phyloP scores from a whole-genome alignment of 2,888 invertebrate genomes.

The Cylloceria caligata region DNA sequence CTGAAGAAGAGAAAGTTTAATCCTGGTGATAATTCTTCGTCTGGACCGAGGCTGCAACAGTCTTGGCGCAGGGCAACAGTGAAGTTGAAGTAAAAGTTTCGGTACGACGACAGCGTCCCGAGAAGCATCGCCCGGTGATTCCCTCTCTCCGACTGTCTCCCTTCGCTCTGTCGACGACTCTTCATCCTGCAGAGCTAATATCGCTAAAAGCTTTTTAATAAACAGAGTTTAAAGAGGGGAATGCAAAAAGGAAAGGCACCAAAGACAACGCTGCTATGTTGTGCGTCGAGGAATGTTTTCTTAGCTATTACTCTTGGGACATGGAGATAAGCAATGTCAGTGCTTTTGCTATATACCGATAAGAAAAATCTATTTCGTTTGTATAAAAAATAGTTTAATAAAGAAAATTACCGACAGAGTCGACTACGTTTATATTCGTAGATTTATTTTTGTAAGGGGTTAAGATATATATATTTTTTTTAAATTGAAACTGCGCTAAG shows the following conservation, averaged over 20 bases:
- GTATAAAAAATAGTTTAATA: neutral
- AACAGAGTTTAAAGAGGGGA: slow-evolving; percentile 69
- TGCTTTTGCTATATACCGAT: neutral
- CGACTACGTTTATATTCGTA: too few relatives aligned
- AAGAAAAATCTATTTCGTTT: neutral
- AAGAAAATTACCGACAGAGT: neutral
- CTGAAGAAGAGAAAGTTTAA: slow-evolving; percentile 38
- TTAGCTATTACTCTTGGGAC: neutral
- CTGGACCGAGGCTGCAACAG: neutral
- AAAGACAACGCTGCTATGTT: slow-evolving; percentile 1
- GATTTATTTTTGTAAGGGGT: neutral
- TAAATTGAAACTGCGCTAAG: too few relatives aligned
- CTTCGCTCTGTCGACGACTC: slow-evolving; percentile 31
- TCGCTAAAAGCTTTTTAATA: slow-evolving; percentile 79
- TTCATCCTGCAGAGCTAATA: slow-evolving; percentile 70
- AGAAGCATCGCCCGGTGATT: slow-evolving; percentile 7
- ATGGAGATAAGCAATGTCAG: neutral
- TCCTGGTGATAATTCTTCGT: slow-evolving; percentile 46
- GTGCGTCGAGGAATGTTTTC: slow-evolving; percentile 5
- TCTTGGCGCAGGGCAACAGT: neutral
- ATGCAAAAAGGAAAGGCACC: slow-evolving; percentile 9
- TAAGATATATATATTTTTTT: too few relatives aligned
- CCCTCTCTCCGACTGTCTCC: neutral
- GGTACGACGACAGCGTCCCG: neutral
- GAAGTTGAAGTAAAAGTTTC: neutral